phyloP scores from a whole-genome alignment of 2,888 invertebrate genomes.

The Drosophila flavopinicola region DNA sequence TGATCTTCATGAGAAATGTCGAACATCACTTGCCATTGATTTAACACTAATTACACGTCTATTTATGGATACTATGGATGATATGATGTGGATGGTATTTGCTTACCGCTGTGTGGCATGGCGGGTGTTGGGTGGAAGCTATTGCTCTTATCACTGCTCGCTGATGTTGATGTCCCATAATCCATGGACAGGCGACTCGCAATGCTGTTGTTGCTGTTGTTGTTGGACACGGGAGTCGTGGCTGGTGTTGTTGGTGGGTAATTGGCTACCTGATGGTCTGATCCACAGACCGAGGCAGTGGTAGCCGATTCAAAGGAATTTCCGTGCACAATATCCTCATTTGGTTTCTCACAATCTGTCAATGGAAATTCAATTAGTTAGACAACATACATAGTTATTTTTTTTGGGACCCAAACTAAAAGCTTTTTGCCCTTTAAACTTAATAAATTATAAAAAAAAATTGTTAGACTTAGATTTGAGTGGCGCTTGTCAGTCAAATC shows the following conservation, averaged over 20 bases:
- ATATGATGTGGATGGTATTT: conserved; percentile 7
- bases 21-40: conserved; percentile 29
- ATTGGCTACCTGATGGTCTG: conserved; percentile 82
- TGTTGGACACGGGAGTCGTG: conserved; percentile 57
- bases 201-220: conserved; percentile 55
- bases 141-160: conserved; percentile 82
- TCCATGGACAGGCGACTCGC: conserved; percentile 72
- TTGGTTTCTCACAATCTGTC: conserved; percentile 81
- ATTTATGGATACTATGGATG: conserved; percentile 14
- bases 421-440: conserved; percentile 55
- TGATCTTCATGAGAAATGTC: conserved; percentile 20
- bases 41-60: conserved; percentile 39
- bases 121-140: conserved; percentile 73
- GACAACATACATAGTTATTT: conserved; percentile 23
- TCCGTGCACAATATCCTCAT: conserved; percentile 78
- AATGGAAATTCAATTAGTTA: conserved; percentile 47
- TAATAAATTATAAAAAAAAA: conserved; percentile 60
- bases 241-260: conserved; percentile 72
- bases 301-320: conserved; percentile 78
- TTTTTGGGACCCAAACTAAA: conserved; percentile 57
- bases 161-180: conserved; percentile 59
- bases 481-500: conserved; percentile 40
- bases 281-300: conserved; percentile 81
- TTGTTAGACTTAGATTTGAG: conserved; percentile 40
- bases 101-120: conserved; percentile 81